Evolutionary conservation across 1,140 invertebrate species (phyloP), one percentile per base, ranked within the genome.

Genomic region (Cotesia typhae): DNA sequence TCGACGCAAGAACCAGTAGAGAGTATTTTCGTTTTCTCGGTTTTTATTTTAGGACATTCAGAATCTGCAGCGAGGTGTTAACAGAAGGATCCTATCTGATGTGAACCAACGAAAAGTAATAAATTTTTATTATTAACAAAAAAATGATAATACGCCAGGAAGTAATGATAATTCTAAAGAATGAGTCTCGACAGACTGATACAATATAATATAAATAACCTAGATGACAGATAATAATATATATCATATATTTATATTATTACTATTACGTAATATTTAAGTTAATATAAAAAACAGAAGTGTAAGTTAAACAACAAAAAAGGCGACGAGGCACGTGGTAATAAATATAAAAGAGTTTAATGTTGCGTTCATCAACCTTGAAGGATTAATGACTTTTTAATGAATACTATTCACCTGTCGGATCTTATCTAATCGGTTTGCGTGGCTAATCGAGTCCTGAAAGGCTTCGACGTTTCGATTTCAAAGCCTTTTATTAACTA

Each of bases 361-460:
- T 47, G 41, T 65, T 55, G 38, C 53, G 67, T 73, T 70, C 67
- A 75, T 72, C 67, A 41, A 65, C 61, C 67, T 53, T 12, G 59
- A 70, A 67, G 74, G 64, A 73, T 75, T 75, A 75, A 75, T 64
- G 74, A 75, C 67, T 75, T 75, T 75, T 75, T 75, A 75, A 75
- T 75, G 74, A 75, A 75, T 72, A 67, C 59, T 28, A 64, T 20
- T 55, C 41, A 65, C 59, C 60, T 69, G 68, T 61, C 71, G 51
- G 75, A 72, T 72, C 71, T 71, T 72, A 75, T 71, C 70, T 65
- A 60, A 52, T 55, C 10, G 53, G 55, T 28, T 67, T 35, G 71
- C 53, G 63, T 65, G 65, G 65, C 65, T 67, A 67, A 72, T 72
- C 70, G 64, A 60, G 70, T 41, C 64, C 63, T 66, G 57, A 57